Evolutionary conservation across 1,140 invertebrate genomes (phyloP).

Genomic region (Ostrea denselamellosa): DNA sequence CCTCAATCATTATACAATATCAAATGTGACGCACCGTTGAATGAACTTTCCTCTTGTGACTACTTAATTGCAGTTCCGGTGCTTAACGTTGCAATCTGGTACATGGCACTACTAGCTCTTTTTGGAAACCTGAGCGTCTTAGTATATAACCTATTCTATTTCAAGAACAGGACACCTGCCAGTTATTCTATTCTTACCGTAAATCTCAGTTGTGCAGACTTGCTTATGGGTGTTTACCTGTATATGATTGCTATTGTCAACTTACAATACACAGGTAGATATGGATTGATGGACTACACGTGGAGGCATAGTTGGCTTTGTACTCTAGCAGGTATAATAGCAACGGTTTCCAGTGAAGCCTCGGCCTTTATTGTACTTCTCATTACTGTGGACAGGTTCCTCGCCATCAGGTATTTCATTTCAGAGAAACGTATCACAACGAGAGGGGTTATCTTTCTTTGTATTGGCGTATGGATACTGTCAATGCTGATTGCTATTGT

Average conservation of each 20-base stretch:
- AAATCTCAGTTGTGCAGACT: slow-evolving; percentile 62
- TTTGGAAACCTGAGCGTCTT: slow-evolving; percentile 58
- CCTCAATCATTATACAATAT: slow-evolving; percentile 35
- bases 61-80: slow-evolving; percentile 53
- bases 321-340: slow-evolving; percentile 64
- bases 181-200: slow-evolving; percentile 51
- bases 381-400: slow-evolving; percentile 67
- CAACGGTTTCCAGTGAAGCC: slow-evolving; percentile 66
- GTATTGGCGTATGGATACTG: slow-evolving; percentile 81
- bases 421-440: background rate
- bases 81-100: slow-evolving; percentile 57
- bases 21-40: slow-evolving; percentile 55
- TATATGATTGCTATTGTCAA: slow-evolving; percentile 70
- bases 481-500: slow-evolving; percentile 84
- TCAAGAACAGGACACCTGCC: background rate
- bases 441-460: background rate
- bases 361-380: slow-evolving; percentile 63
- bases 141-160: slow-evolving; percentile 32
- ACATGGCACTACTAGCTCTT: slow-evolving; percentile 55
- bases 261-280: slow-evolving; percentile 62
- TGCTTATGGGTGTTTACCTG: slow-evolving; percentile 72
- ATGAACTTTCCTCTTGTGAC: slow-evolving; percentile 61
- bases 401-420: slow-evolving; percentile 68
- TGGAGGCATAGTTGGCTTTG: slow-evolving; percentile 66
- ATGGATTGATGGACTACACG: slow-evolving; percentile 57